phyloP scores from a whole-genome alignment of 2,113 vertebrate species.

The Malurus elegans region DNA sequence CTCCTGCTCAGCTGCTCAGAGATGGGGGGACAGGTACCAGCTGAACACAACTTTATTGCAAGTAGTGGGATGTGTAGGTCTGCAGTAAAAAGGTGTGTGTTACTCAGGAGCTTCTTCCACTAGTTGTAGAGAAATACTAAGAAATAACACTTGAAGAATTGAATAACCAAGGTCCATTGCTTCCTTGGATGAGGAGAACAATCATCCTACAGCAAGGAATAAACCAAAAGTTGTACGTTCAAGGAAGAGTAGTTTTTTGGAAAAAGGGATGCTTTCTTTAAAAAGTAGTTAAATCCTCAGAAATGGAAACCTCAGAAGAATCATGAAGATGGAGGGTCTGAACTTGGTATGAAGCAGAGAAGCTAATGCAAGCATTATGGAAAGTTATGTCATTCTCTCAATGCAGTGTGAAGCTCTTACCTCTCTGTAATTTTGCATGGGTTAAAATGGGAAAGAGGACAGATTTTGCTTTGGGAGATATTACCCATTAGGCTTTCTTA shows the following conservation, averaged over 20 bases:
- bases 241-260: neutral
- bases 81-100: neutral
- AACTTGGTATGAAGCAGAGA: neutral
- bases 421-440: neutral
- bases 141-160: neutral
- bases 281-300: neutral
- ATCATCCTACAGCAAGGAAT: neutral
- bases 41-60: neutral
- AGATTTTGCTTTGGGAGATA: neutral
- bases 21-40: neutral
- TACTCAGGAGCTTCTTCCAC: neutral
- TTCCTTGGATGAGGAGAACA: neutral
- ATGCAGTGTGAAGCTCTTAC: neutral
- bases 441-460: neutral
- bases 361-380: neutral
- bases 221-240: neutral
- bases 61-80: neutral
- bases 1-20: neutral
- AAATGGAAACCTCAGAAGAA: neutral
- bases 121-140: neutral
- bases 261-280: neutral
- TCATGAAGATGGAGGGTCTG: neutral
- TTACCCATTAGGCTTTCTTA: neutral
- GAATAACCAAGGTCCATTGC: neutral
- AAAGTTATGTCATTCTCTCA: neutral